Conservation (phyloP, 1,140 invertebrate genomes). For the Drosophila bocqueti region DNA sequence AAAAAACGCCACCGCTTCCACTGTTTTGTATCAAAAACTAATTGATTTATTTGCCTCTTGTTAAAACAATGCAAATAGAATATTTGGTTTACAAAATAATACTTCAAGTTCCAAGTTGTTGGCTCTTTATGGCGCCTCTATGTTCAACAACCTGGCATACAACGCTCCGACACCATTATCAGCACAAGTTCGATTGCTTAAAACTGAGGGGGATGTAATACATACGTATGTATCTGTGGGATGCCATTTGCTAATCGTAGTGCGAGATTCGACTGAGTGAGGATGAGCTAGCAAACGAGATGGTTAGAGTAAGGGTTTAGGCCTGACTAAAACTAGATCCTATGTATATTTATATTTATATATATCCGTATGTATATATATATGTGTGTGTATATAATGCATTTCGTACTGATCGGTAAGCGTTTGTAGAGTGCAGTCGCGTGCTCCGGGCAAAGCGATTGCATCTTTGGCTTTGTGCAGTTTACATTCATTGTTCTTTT, state of each 20-base stretch:
- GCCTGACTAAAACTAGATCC: conserved; percentile 53
- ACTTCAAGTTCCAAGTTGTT: conserved; percentile 56
- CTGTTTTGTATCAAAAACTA: conserved; percentile 72
- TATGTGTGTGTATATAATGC: conserved; percentile 51
- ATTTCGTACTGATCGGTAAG: conserved; percentile 79
- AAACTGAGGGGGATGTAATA: conserved; percentile 7
- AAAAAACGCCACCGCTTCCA: too few species aligned
- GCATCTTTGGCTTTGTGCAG: conserved; percentile 73
- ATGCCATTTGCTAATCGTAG: conserved; percentile 28
- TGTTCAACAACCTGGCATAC: conserved; percentile 50
- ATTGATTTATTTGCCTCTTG: conserved; percentile 66
- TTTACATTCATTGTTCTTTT: conserved; percentile 44
- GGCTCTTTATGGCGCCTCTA: conserved; percentile 31
- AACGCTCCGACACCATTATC: conserved; percentile 44
- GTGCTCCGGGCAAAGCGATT: conserved; percentile 69
- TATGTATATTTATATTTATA: conserved; percentile 9
- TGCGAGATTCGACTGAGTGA: conserved; percentile 43
- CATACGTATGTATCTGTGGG: conserved; percentile 13
- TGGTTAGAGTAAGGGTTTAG: conserved; percentile 30
- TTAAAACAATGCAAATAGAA: conserved; percentile 75
- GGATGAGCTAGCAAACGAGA: conserved; percentile 27
- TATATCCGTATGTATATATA: conserved; percentile 1
- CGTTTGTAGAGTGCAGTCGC: conserved; percentile 67
- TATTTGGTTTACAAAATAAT: conserved; percentile 80
- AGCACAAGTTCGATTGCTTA: conserved; percentile 20